Evolutionary conservation across 2,797 vertebrate species (phyloP).

Genomic region (Pampus argenteus): DNA sequence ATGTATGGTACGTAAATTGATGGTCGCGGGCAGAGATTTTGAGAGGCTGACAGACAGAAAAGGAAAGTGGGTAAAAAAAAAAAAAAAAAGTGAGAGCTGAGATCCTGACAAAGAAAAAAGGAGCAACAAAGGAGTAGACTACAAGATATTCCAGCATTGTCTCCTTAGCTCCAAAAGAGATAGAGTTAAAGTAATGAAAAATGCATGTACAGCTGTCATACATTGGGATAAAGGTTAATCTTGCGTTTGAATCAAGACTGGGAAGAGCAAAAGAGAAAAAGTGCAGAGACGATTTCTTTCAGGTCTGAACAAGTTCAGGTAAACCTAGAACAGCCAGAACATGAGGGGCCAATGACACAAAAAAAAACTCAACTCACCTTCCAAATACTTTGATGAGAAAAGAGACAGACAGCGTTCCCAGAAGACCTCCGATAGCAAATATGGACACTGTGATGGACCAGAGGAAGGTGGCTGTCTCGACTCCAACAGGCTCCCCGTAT

Average conservation of each 20-base stretch:
- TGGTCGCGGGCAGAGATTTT: not conserved
- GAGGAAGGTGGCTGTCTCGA: slow-evolving; percentile 85
- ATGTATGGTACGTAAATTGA: not conserved
- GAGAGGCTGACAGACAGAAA: not conserved
- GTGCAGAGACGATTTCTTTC: not conserved
- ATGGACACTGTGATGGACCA: slow-evolving; percentile 97
- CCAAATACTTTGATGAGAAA: slow-evolving; percentile 88
- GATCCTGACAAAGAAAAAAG: not conserved
- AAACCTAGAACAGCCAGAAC: not conserved
- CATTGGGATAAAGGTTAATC: slow-evolving; percentile 2
- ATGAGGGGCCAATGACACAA: too few species aligned
- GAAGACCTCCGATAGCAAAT: slow-evolving; percentile 93
- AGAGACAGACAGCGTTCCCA: slow-evolving; percentile 88
- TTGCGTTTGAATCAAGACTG: not conserved
- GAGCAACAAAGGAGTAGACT: not conserved
- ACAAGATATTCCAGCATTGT: not conserved
- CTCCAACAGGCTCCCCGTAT: slow-evolving; percentile 77
- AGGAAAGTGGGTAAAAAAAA: not conserved
- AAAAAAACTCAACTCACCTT: slow-evolving; percentile 87
- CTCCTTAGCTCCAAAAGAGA: not conserved
- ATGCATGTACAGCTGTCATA: not conserved
- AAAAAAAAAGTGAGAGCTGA: not conserved
- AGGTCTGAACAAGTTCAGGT: not conserved
- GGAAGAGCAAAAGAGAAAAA: not conserved
- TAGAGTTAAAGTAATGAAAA: slow-evolving; percentile 4